Base-by-base conservation (phyloP, 2,888 invertebrate genomes). In the Hecatera dysodea region DNA sequence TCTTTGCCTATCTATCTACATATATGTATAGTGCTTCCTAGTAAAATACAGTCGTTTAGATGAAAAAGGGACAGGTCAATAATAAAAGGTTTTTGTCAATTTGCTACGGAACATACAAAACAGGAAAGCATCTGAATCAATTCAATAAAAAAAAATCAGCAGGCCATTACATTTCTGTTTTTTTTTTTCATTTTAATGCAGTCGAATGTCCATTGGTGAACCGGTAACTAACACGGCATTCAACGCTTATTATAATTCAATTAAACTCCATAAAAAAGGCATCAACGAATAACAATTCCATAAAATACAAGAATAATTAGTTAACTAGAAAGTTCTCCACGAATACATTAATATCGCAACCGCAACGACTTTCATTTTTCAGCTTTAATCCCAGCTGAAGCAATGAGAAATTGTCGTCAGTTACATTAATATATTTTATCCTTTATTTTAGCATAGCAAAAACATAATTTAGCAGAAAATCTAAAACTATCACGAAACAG, bases 291-390 rank as follows among this genome's bases (percentile, higher is more conserved):
- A 42, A 46, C 19, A 57, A 57, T 71, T 68, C 29, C 48, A 44
- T 72, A 61, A 64, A 66, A 66, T 53, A 77, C 56, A 55, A 56
- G 24, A 61, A 59, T 68, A 78, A 85, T 83, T 83, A 83, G 76
- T 79, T 70, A 81, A 66, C 59, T 69, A 74, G 71, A 67, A 74
- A 75, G 73, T 81, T 78, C 59, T 70, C 78, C 77, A 80, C 82
- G 80, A 85, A 89, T 88, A 80, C 86, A 89, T 89, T 87, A 88
- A 85, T 89, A 89, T 85, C 75, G 75, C 85, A 82, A 83, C 82
- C 82, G 78, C 85, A 82, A 81, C 82, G 59, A 86, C 86, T 86
- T 85, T 81, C 86, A 90, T 90, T 91, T 90, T 90, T 89, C 88
- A 89, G 86, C 84, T 88, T 90, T 90, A 90, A 88, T 83, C 78